Conservation (phyloP, 2,113 vertebrate genomes). For the Chloroceryle aenea region DNA sequence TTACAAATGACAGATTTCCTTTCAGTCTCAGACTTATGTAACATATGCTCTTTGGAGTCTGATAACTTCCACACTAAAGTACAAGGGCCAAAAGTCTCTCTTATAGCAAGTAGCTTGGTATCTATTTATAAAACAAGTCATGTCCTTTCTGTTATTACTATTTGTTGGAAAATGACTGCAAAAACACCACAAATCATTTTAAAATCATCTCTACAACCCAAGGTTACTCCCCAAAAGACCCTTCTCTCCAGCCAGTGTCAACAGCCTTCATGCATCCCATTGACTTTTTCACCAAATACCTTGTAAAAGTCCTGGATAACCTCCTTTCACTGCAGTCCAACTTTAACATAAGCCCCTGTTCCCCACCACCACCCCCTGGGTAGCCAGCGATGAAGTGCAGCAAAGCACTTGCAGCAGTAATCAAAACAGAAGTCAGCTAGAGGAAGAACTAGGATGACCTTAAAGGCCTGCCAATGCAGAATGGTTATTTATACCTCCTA, state of each 20-base stretch:
- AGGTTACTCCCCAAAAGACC: background rate
- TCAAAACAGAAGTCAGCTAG: background rate
- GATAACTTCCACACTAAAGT: background rate
- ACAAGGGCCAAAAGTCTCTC: background rate
- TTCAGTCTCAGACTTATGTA: background rate
- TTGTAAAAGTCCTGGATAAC: background rate
- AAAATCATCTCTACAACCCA: background rate
- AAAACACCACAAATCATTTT: background rate
- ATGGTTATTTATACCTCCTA: background rate
- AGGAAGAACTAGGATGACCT: background rate
- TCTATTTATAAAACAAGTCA: background rate
- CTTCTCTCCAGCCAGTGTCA: background rate
- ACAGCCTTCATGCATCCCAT: background rate
- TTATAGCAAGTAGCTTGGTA: background rate
- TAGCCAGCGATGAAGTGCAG: background rate
- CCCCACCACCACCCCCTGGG: background rate
- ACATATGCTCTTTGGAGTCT: rapidly evolving
- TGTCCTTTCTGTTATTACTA: background rate
- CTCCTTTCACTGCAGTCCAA: background rate
- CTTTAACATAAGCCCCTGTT: background rate
- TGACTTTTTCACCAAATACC: background rate
- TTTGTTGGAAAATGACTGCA: background rate
- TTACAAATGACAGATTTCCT: background rate
- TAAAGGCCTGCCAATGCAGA: background rate
- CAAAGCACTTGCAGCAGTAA: background rate